Base-by-base conservation (phyloP, 64 coral and sea anemone species). In the Dendrophyllia cribrosa region DNA sequence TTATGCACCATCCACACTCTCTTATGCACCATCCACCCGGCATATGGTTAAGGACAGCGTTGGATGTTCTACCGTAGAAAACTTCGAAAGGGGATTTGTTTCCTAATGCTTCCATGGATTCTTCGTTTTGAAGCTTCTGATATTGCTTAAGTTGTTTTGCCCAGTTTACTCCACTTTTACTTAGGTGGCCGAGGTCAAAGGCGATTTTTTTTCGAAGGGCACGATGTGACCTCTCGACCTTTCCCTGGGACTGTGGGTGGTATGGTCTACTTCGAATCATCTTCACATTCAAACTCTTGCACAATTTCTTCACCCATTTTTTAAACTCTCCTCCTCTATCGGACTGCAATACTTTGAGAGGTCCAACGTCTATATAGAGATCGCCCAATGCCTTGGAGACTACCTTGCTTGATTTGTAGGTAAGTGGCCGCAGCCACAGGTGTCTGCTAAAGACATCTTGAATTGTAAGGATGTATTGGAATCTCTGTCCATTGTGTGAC, bases 191-290 rank as follows among this genome's bases (percentile, higher is more conserved):
- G 14, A 56, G 9, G 55, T 77, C 75, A 77, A 56, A 77, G 0
- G 55, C 55, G 51, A 77, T 56, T 11, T 77, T 77, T 77, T 77
- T 53, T 23, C 49, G 16, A 19, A 49, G 55, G 1, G 20, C 17
- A 24, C 49, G 21, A n/a, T 77, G 75, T 17, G 75, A 52, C 17
- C 75, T 8, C 73, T 89, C 92, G 20, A 94, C 78, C 76, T 94
- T 94, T 16, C 92, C 86, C 77, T 91, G 76, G 56, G 51, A 87
- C 62, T 78, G 70, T 64, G 56, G 77, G 69, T 61, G 88, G 86
- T 49, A 77, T 19, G 76, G 76, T 5, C 26, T 47, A 9, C 48
- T 15, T 56, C 24, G 52, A 14, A 78, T 78, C 20, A 78, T 78
- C 24, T 59, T 78, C 43, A 59, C 46, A 20, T 56, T 89, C 74